Evolutionary conservation across 2,797 vertebrate species (phyloP).

Genomic region (Syngnathus rostellatus): DNA sequence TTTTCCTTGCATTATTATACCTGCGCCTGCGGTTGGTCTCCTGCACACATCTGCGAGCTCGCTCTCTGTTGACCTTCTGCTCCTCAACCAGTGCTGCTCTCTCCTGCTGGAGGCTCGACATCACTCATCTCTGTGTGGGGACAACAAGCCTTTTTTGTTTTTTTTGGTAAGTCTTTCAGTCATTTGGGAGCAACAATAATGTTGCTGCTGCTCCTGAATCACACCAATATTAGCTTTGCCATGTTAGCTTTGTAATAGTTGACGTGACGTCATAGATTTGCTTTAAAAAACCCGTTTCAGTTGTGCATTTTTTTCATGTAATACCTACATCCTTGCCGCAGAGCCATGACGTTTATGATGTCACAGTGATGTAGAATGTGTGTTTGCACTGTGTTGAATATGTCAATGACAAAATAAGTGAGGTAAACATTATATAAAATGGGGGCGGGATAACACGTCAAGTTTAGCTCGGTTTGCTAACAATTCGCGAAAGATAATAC

Average conservation of each 20-base stretch:
- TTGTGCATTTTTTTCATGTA: neutral
- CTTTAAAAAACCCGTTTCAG: neutral
- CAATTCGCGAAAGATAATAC: neutral
- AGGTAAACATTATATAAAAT: neutral
- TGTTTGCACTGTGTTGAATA: neutral
- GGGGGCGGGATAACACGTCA: neutral
- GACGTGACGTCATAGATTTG: neutral
- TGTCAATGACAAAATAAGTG: neutral
- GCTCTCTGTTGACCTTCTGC: constrained; percentile 72
- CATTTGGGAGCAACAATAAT: neutral
- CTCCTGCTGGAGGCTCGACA: constrained; percentile 67
- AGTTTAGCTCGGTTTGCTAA: neutral
- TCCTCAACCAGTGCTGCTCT: constrained; percentile 70
- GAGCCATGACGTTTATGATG: constrained; percentile 2
- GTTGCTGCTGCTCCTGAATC: neutral
- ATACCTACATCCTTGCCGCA: neutral
- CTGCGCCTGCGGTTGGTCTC: constrained; percentile 85
- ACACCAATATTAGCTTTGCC: neutral
- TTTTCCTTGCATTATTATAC: constrained; percentile 43
- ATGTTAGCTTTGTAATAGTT: constrained; percentile 2
- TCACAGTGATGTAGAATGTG: neutral
- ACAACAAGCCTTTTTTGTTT: neutral
- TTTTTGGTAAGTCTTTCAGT: neutral
- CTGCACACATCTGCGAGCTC: constrained; percentile 68
- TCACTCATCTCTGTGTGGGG: constrained; percentile 23